These are phyloP conservation scores for Zaprionus capensis DNA, from an alignment of 1,140 invertebrate genomes.

Conservation along the genomic window DNA sequence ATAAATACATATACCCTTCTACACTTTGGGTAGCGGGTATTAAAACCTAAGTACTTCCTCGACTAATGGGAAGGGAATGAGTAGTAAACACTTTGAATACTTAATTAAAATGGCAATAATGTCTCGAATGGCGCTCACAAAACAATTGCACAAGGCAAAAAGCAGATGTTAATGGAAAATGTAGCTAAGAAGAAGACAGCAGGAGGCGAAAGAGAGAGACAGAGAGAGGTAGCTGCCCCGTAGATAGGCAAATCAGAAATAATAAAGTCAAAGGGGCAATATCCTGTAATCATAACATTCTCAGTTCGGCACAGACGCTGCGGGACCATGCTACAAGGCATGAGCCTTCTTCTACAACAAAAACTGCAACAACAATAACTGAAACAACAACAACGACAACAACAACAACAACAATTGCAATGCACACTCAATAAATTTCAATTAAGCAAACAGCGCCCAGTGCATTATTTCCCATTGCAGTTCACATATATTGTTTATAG, in stretches of 20 bases:
- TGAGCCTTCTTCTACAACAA: slow-evolving; percentile 12
- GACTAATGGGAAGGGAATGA: background rate
- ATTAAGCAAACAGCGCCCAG: slow-evolving; percentile 55
- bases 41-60: slow-evolving; percentile 7
- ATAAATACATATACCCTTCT: too few relatives aligned
- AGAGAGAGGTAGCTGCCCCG: background rate
- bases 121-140: slow-evolving; percentile 29
- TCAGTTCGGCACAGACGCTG: slow-evolving; percentile 20
- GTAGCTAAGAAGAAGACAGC: background rate
- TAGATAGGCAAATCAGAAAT: slow-evolving; percentile 46
- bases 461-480: slow-evolving; percentile 25
- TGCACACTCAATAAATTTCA: slow-evolving; percentile 75
- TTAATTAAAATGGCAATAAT: slow-evolving; percentile 28
- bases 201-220: too few relatives aligned
- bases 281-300: slow-evolving; percentile 59
- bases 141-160: slow-evolving; percentile 12
- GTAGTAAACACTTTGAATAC: background rate
- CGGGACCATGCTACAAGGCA: slow-evolving; percentile 1
- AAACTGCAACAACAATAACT: background rate
- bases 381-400: slow-evolving; percentile 11
- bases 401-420: slow-evolving; percentile 47
- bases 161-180: slow-evolving; percentile 10
- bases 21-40: too few relatives aligned
- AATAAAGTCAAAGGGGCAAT: slow-evolving; percentile 62
- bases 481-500: slow-evolving; percentile 47